A percentile compares a stretch with the other conserved stretches of the same genome.
phyloP scores from a whole-genome alignment of 2,888 invertebrate species.

The Tuta absoluta region DNA sequence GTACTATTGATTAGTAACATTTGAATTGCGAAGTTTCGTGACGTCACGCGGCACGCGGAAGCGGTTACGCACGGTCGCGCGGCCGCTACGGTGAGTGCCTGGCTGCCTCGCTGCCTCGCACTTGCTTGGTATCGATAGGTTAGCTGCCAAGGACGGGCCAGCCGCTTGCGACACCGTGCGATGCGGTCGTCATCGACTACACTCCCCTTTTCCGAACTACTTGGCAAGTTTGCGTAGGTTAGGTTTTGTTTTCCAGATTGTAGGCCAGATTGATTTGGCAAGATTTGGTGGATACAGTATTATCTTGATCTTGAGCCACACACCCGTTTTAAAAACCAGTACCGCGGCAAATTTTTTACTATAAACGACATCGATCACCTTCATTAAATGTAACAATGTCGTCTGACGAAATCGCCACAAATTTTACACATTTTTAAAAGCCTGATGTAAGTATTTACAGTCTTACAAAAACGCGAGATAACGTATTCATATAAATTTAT shows the following conservation, averaged over 20 bases:
- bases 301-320: slow-evolving; percentile 23
- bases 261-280: too few relatives aligned
- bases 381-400: slow-evolving; percentile 53
- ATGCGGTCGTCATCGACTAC: slow-evolving; percentile 40
- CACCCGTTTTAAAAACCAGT: background rate
- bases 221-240: background rate
- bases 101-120: slow-evolving; percentile 33
- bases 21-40: slow-evolving; percentile 39
- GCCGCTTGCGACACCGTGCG: slow-evolving; percentile 56
- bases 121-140: slow-evolving; percentile 46
- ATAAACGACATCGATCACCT: slow-evolving; percentile 3
- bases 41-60: slow-evolving; percentile 57
- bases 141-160: slow-evolving; percentile 63
- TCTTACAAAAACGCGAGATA: background rate
- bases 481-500: slow-evolving; percentile 45
- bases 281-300: too few relatives aligned
- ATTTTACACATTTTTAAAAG: slow-evolving; percentile 2
- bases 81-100: slow-evolving; percentile 34
- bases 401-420: slow-evolving; percentile 56
- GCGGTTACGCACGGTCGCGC: slow-evolving; percentile 64
- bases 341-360: background rate
- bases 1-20: slow-evolving; percentile 49
- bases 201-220: background rate
- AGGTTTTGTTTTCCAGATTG: too few relatives aligned
- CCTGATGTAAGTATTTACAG: slow-evolving; percentile 4